Conservation (phyloP, 2,113 vertebrate species). For the Passer montanus region DNA sequence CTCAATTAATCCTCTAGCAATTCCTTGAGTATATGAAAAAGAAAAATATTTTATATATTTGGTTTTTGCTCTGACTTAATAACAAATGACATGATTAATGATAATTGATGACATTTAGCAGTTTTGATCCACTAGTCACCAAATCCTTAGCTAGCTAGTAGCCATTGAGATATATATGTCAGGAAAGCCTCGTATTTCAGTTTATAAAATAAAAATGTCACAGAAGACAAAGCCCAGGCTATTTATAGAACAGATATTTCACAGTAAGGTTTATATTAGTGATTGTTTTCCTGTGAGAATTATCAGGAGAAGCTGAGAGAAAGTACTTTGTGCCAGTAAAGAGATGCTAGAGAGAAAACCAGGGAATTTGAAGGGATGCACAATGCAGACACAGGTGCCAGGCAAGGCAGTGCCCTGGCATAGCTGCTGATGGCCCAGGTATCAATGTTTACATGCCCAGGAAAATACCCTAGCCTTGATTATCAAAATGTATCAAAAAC, state of each 20-base stretch:
- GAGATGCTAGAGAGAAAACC: not conserved
- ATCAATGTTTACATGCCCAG: not conserved
- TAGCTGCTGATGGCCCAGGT: not conserved
- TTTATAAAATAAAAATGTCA: not conserved
- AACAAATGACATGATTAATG: not conserved
- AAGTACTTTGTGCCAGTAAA: not conserved
- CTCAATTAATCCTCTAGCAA: not conserved
- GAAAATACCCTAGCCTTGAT: not conserved
- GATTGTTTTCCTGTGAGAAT: not conserved
- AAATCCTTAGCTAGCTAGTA: not conserved
- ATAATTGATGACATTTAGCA: not conserved
- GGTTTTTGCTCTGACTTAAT: not conserved
- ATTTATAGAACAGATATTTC: not conserved
- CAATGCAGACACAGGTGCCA: rapidly evolving
- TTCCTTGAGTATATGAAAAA: not conserved
- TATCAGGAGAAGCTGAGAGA: not conserved
- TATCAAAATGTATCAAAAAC: not conserved
- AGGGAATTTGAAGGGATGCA: rapidly evolving
- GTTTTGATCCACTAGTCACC: not conserved
- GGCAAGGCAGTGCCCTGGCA: not conserved
- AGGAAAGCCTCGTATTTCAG: not conserved
- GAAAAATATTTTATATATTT: not conserved
- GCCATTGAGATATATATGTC: not conserved
- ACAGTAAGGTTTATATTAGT: not conserved
- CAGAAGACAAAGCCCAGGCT: not conserved